Conservation (phyloP, 1,140 invertebrate species). For the Liolophura sinensis region DNA sequence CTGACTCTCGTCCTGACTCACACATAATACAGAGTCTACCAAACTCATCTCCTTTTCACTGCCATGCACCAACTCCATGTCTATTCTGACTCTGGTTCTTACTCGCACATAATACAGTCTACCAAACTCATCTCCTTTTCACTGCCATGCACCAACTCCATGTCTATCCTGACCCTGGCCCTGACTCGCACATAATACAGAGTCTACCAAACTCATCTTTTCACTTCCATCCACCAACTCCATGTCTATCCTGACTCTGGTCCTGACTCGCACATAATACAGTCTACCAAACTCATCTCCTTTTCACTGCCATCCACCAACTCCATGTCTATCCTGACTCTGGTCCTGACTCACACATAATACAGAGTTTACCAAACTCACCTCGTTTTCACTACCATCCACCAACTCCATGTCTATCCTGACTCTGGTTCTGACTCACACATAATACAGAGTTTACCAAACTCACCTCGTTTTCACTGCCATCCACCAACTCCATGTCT, state of each 20-base stretch:
- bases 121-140: constrained; percentile 60
- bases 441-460: background rate
- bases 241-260: no score
- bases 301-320: background rate
- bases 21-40: background rate
- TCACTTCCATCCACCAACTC: background rate
- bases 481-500: background rate
- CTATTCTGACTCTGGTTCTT: constrained; percentile 57
- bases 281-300: constrained; percentile 64
- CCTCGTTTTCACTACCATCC: constrained; percentile 54
- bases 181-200: background rate
- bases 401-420: constrained; percentile 65
- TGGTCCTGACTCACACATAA: background rate
- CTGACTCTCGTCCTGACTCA: background rate
- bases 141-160: background rate
- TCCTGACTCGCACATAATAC: constrained; percentile 9
- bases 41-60: constrained; percentile 27
- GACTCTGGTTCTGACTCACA: no score
- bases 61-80: no score
- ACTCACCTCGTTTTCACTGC: background rate
- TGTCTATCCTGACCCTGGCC: background rate
- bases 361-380: constrained; percentile 13
- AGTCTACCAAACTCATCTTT: background rate
- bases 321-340: background rate
- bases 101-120: constrained; percentile 65